These are phyloP conservation scores for Leptestheria dahalacensis DNA, from an alignment of 1,140 invertebrate species.

Conservation along the genomic window DNA sequence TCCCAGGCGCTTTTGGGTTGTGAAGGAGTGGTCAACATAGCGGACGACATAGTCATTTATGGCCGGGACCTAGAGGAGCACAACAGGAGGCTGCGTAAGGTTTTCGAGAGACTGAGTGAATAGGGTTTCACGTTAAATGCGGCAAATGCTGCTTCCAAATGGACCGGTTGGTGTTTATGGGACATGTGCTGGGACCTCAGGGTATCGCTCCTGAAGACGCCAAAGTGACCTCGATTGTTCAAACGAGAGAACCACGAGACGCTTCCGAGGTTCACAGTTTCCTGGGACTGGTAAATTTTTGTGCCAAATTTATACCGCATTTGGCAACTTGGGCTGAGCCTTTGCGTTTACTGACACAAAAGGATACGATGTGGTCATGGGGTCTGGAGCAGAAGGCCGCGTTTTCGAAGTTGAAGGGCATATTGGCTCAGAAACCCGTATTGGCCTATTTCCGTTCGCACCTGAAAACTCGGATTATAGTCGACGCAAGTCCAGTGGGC, in stretches of 20 bases:
- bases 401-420: slow-evolving; percentile 17
- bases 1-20: slow-evolving; percentile 2
- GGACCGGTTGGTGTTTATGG: slow-evolving; percentile 19
- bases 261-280: slow-evolving; percentile 17
- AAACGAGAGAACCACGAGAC: slow-evolving; percentile 20
- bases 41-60: slow-evolving; percentile 22
- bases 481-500: slow-evolving; percentile 27
- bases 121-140: slow-evolving; percentile 20
- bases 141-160: slow-evolving; percentile 19
- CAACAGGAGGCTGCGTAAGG: slow-evolving; percentile 14
- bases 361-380: slow-evolving; percentile 19
- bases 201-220: slow-evolving; percentile 16
- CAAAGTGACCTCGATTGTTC: slow-evolving; percentile 19
- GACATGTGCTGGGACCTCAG: slow-evolving; percentile 15
- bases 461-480: slow-evolving; percentile 22
- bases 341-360: slow-evolving; percentile 18
- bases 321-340: slow-evolving; percentile 23
- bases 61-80: slow-evolving; percentile 18
- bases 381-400: slow-evolving; percentile 8
- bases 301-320: slow-evolving; percentile 26
- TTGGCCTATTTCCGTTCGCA: slow-evolving; percentile 24
- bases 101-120: slow-evolving; percentile 12
- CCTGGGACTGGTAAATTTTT: slow-evolving; percentile 24
- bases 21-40: slow-evolving; percentile 11
- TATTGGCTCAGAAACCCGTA: slow-evolving; percentile 13